Conservation (phyloP, 2,888 invertebrate species). For the Disparrhopalites patrizii region DNA sequence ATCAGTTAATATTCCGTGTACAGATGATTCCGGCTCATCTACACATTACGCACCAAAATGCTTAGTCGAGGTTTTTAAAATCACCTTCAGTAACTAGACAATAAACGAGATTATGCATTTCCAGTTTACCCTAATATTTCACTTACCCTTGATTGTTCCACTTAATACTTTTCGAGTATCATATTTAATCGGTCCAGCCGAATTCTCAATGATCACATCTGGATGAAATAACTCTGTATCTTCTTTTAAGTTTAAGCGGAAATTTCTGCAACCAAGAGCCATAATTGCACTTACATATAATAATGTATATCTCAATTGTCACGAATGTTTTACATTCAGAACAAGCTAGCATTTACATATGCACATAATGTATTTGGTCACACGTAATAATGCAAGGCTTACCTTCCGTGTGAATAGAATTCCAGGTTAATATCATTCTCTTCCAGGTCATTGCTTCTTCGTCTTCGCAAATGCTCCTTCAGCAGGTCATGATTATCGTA, state of each 20-base stretch:
- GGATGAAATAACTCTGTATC: constrained; percentile 71
- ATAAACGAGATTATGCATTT: too few relatives aligned
- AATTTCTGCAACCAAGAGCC: constrained; percentile 70
- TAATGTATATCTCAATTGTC: too few relatives aligned
- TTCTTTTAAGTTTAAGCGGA: constrained; percentile 68
- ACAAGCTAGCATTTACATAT: too few relatives aligned
- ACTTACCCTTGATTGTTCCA: constrained; percentile 71
- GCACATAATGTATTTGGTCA: too few relatives aligned
- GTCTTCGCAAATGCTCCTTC: constrained; percentile 54
- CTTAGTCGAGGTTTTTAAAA: too few relatives aligned
- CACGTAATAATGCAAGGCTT: too few relatives aligned
- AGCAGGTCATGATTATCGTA: constrained; percentile 61
- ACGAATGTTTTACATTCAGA: too few relatives aligned
- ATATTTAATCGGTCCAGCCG: constrained; percentile 64
- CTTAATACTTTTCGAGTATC: constrained; percentile 70
- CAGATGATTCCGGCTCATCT: constrained; percentile 77
- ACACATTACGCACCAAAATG: constrained; percentile 45
- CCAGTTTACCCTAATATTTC: too few relatives aligned
- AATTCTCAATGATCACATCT: constrained; percentile 68
- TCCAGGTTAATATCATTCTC: constrained; percentile 21
- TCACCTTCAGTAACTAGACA: too few relatives aligned
- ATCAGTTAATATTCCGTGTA: constrained; percentile 78
- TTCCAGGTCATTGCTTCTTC: constrained; percentile 47
- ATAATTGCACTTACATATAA: too few relatives aligned
- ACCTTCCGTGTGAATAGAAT: constrained; percentile 31